Base-by-base conservation (phyloP, 2,888 invertebrate genomes). In the Heliconius sara region DNA sequence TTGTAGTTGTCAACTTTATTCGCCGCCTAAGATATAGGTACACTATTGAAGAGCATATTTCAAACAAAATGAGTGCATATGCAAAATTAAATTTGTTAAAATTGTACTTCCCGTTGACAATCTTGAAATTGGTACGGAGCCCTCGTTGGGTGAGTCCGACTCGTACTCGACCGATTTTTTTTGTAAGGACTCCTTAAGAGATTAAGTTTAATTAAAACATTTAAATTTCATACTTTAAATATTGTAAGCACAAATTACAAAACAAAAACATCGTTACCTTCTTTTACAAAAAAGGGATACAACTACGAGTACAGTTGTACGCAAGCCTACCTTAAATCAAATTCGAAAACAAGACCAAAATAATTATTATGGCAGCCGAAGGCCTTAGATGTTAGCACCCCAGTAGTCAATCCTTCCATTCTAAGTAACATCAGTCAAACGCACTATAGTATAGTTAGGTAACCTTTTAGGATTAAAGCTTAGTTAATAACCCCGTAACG, bases 381-480 rank as follows among this genome's bases (percentile, higher is more conserved):
- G 22, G 7, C n/a, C n/a, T 30, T 72, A 72, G 30, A 72, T 34
- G 27, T 34, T n/a, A 6, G 22, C 57, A 34, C 30, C 30, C 57
- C 30, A 57, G n/a, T n/a, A 72, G 34, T 34, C 52, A 72, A 34
- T 72, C 57, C 57, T 57, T 72, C 34, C 30, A 72, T 72, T 72
- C 27, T 34, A 22, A 52, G 30, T 52, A 52, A 72, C 57, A 57
- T 72, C 27, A 72, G 71, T 77, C 47, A 72, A 47, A 65, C 65
- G 71, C 71, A 65, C 71, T 71, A 77, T 71, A 77, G 71, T 71
- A 77, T 65, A 77, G 71, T 71, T 77, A 72, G 65, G 57, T 27
- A 79, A 79, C 76, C 76, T 76, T 79, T 79, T 76, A 76, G 79
- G 71, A 76, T 76, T 78, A 78, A 67, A 78, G 66, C 79, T 76